phyloP scores from a whole-genome alignment of 2,888 invertebrate genomes.

The Scaptomyza cyrtandrae region DNA sequence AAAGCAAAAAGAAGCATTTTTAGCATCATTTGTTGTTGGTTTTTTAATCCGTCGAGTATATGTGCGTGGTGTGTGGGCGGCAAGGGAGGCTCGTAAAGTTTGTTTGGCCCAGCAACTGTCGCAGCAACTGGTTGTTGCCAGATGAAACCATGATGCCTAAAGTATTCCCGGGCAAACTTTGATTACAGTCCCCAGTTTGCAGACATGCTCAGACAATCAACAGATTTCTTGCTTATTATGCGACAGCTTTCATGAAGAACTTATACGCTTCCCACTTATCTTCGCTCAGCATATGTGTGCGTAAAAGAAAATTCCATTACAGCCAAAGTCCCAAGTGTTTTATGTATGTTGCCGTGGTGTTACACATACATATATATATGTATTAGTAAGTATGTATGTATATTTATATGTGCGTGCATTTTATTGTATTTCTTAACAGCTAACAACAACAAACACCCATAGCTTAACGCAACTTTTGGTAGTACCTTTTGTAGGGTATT shows the following conservation, averaged over 20 bases:
- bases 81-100: conserved; percentile 20
- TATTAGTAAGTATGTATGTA: conserved; percentile 14
- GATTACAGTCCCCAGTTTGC: conserved; percentile 49
- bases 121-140: conserved; percentile 53
- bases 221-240: conserved; percentile 74
- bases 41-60: no score
- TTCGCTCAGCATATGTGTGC: conserved; percentile 37
- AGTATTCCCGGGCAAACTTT: conserved; percentile 47
- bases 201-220: conserved; percentile 47
- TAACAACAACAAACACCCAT: conserved; percentile 25
- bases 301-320: conserved; percentile 65
- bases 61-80: conserved; percentile 1
- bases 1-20: conserved; percentile 26
- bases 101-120: conserved; percentile 12
- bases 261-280: background rate
- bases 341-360: conserved; percentile 35
- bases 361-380: conserved; percentile 3
- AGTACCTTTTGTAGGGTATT: background rate
- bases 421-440: conserved; percentile 32
- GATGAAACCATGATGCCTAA: conserved; percentile 42
- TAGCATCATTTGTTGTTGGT: conserved; percentile 49
- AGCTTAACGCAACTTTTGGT: conserved; percentile 15
- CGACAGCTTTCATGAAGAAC: conserved; percentile 46
- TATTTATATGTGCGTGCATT: conserved; percentile 23
- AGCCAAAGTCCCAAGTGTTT: conserved; percentile 63